A percentile compares a stretch with the other conserved stretches of the same genome.
These are phyloP conservation scores for Mugil cephalus DNA, from an alignment of 2,113 vertebrate species.

Conservation along the genomic window DNA sequence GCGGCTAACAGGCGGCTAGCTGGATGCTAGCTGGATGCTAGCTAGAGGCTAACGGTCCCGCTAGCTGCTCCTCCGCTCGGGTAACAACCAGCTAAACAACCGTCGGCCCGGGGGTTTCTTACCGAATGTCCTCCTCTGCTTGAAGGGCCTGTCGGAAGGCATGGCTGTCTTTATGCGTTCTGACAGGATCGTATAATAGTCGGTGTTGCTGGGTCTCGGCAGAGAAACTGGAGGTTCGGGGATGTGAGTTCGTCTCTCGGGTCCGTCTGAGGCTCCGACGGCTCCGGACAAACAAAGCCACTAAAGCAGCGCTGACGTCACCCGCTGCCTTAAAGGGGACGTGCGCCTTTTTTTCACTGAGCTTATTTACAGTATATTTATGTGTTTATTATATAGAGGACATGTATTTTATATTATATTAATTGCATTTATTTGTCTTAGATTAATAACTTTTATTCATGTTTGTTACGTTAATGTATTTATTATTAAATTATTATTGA, in stretches of 20 bases:
- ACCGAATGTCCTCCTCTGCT: constrained; percentile 94
- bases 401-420: too few relatives aligned
- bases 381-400: too few relatives aligned
- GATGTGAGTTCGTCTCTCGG: background rate
- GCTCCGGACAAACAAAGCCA: constrained; percentile 73
- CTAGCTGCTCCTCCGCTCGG: background rate
- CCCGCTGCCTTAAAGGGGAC: constrained; percentile 71
- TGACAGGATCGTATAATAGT: background rate
- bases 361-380: too few relatives aligned
- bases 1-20: constrained; percentile 61
- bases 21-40: too few relatives aligned
- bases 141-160: constrained; percentile 94
- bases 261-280: constrained; percentile 56
- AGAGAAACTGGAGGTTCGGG: background rate
- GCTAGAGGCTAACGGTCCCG: constrained; percentile 49
- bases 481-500: too few relatives aligned
- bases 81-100: background rate
- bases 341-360: background rate
- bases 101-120: constrained; percentile 61
- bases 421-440: too few relatives aligned
- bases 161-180: constrained; percentile 72
- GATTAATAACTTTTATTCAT: too few relatives aligned
- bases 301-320: constrained; percentile 76
- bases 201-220: background rate
- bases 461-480: too few relatives aligned